Base-by-base conservation (phyloP, 2,888 invertebrate species). In the Hemicrepidius hirtus region DNA sequence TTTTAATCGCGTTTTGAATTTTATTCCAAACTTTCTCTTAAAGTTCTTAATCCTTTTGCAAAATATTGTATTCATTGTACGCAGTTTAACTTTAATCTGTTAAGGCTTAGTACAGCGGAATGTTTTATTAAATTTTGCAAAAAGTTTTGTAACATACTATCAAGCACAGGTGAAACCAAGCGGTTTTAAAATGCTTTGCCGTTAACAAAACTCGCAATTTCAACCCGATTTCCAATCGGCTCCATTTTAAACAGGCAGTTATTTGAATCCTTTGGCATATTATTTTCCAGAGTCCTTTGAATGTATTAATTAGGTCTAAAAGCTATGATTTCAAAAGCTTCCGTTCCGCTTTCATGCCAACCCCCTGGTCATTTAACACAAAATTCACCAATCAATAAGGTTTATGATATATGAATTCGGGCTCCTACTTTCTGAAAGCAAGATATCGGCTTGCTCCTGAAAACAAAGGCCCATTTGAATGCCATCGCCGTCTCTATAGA, bases 391-490 rank as follows among this genome's bases (percentile, higher is more conserved):
- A 44, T 41, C 66, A 66, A 66, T 66, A 55, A 44, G 57, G 66
- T 32, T 65, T 66, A 41, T 66, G 66, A 66, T 66, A 46, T 66
- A 66, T 57, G 66, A 66, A 41, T 66, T 40, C 18, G 10, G 20
- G 7, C 57, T 66, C 55, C 50, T 41, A 57, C 55, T 57, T 66
- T 44, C 18, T 44, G 37, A 53, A 66, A 66, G 55, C 66, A 32
- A 16, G 32, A 55, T 40, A 55, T 37, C 57, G 57, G 55, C 13
- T 57, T 28, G 24, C 57, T 66, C 18, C 18, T 66, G 41, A 66
- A 24, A 66, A 44, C 53, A 66, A 55, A 57, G 66, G 12, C 44
- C n/a, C 18, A 18, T 44, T 57, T 66, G 55, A 66, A 57, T 66
- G 55, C 53, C 28, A 21, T 5, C 20, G 32, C 18, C 37, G 12